Conservation (phyloP, 2,888 invertebrate species). For the Leptopilina myrica region DNA sequence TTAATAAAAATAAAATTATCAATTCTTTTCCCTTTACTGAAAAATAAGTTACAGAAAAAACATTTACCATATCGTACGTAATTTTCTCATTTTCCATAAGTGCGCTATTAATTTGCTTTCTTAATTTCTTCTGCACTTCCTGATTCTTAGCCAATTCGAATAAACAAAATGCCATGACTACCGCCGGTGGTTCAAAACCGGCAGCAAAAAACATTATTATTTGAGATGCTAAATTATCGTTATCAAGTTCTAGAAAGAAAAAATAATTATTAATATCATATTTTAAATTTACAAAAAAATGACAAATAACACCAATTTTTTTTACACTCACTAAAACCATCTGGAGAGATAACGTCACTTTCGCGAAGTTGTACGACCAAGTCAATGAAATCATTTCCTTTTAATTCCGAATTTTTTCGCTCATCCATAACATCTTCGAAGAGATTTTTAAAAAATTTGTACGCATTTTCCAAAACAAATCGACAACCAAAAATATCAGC, state of each 20-base stretch:
- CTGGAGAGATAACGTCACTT: neutral
- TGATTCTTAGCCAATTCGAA: neutral
- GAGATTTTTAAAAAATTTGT: slow-evolving; percentile 72
- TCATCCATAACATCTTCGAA: slow-evolving; percentile 75
- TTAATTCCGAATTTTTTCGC: slow-evolving; percentile 72
- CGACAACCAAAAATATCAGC: slow-evolving; percentile 71
- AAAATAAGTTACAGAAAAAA: neutral
- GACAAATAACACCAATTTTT: too few species aligned
- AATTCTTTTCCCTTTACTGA: too few species aligned
- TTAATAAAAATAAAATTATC: too few species aligned
- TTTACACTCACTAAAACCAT: neutral
- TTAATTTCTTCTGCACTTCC: neutral
- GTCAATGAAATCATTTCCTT: slow-evolving; percentile 67
- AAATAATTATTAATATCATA: neutral
- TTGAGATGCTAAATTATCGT: neutral
- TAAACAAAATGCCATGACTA: neutral
- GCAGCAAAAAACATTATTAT: neutral
- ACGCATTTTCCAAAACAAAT: slow-evolving; percentile 70
- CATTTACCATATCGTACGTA: neutral
- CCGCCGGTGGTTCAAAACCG: neutral
- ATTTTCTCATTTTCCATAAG: neutral
- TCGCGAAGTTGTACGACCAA: neutral
- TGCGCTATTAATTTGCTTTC: neutral
- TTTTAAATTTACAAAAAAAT: too few species aligned
- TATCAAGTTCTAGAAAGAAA: neutral